A percentile compares a stretch with the other conserved stretches of the same genome.
Conservation (phyloP, 37 sponge, comb jelly and placozoan genomes). For the Oscarella lobularis region DNA sequence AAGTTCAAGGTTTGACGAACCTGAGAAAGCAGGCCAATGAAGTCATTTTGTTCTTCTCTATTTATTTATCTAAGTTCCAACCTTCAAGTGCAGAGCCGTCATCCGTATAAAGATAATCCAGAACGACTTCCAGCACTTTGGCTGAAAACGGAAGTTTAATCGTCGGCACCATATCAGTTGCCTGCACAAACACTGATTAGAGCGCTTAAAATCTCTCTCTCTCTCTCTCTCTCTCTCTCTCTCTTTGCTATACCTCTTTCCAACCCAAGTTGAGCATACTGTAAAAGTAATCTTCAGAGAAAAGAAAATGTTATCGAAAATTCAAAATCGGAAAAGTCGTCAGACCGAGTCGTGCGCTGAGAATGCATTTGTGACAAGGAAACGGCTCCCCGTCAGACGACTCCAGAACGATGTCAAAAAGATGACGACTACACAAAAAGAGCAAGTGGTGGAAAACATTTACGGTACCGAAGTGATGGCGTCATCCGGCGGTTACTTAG, state of each 20-base stretch:
- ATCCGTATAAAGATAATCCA: constrained; percentile 59
- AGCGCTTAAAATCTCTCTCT: no score
- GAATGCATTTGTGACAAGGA: constrained; percentile 58
- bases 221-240: no score
- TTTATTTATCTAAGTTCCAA: no score
- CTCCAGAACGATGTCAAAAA: constrained; percentile 8
- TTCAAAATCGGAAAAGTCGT: background rate
- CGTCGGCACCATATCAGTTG: background rate
- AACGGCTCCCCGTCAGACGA: constrained; percentile 3
- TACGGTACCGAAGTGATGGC: no score
- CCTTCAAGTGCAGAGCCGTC: background rate
- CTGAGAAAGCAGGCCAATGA: constrained; percentile 17
- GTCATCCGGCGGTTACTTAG: no score
- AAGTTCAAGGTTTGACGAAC: constrained; percentile 16
- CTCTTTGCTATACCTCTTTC: constrained; percentile 63
- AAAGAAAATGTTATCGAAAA: background rate
- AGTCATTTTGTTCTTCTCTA: no score
- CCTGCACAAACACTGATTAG: no score
- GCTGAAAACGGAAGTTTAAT: constrained; percentile 24
- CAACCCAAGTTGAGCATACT: constrained; percentile 78
- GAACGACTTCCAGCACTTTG: constrained; percentile 21
- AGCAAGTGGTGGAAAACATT: no score
- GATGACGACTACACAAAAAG: background rate
- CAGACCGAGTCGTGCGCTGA: constrained; percentile 65
- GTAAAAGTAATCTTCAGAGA: constrained; percentile 45